Base-by-base conservation (phyloP, 2,888 invertebrate species). In the Chirona hameri region DNA sequence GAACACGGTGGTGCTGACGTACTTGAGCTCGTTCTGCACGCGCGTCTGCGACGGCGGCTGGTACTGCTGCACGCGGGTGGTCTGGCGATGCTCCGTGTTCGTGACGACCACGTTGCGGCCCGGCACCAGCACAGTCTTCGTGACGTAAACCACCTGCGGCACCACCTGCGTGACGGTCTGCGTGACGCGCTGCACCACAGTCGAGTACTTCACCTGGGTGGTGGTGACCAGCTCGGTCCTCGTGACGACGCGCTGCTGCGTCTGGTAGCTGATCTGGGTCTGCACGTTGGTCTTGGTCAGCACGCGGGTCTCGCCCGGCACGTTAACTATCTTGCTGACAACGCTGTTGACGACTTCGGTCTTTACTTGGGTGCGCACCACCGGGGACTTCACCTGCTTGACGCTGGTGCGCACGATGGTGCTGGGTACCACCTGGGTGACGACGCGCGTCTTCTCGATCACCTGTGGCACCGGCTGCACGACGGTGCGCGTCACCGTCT, bases 131-230 rank as follows among this genome's bases (percentile, higher is more conserved):
- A 65, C 46, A 65, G 76, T 83, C 31, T 65, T 27, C 57, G 83
- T 83, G 81, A 83, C 81, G 60, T 79, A 82, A 48, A 83, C 82
- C 1, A 84, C 80, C 76, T 84, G 84, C 46, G 84, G 83, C 48
- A 82, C 79, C 21, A 72, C 81, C 29, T 57, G 81, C 48, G 81
- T 79, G 81, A 82, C 55, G n/a, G 83, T 83, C 69, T 83, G 82
- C 12, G 81, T 82, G 65, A 48, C 60, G 14, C 83, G 83, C 72
- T 81, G 69, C 72, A 82, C 82, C 69, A 82, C 82, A 27, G 81
- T 82, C 18, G 83, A 81, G 14, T 81, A 79, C 31, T 83, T 83
- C 0, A 84, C 84, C 60, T 60, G 60, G 7, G 83, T 55, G 15
- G 80, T 57, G 14, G 83, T 65, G 48, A 83, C 72, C 27, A 31